These are phyloP conservation scores for Seladonia tumulorum DNA, from an alignment of 2,888 invertebrate genomes.

Conservation along the genomic window DNA sequence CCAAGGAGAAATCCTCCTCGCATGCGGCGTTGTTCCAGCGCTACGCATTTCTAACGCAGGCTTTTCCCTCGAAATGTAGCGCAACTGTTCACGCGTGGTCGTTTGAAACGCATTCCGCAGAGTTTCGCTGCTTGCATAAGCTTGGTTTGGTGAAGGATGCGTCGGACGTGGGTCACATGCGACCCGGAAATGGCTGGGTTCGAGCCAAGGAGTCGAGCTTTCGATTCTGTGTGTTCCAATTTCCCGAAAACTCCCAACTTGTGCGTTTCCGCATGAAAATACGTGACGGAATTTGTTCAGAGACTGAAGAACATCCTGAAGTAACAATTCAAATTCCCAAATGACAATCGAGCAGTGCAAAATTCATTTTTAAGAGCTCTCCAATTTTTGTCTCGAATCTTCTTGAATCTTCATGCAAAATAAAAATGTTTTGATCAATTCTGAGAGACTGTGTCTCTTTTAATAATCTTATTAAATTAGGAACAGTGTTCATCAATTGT, in stretches of 20 bases:
- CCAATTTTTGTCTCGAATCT: too few species aligned
- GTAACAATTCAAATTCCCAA: too few species aligned
- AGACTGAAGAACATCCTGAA: too few species aligned
- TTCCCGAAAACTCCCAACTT: neutral
- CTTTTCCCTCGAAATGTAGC: conserved; percentile 16
- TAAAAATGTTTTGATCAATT: too few species aligned
- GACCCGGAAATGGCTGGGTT: neutral
- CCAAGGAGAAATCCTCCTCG: conserved; percentile 34
- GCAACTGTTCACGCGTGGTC: neutral
- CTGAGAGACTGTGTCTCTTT: too few species aligned
- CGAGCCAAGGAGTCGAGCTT: neutral
- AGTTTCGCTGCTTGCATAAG: neutral
- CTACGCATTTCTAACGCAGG: conserved; percentile 16
- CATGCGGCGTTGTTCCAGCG: neutral
- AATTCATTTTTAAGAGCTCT: too few species aligned
- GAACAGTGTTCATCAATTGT: too few species aligned
- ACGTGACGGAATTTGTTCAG: too few species aligned
- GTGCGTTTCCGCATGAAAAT: too few species aligned
- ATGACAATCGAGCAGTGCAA: too few species aligned
- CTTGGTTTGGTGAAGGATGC: neutral
- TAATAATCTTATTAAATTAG: too few species aligned
- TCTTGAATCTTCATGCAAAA: too few species aligned
- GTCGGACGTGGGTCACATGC: neutral
- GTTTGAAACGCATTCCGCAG: conserved; percentile 1
- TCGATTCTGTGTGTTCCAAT: neutral